Conservation (phyloP, 1,140 invertebrate genomes). For the Hylaeus volcanicus region DNA sequence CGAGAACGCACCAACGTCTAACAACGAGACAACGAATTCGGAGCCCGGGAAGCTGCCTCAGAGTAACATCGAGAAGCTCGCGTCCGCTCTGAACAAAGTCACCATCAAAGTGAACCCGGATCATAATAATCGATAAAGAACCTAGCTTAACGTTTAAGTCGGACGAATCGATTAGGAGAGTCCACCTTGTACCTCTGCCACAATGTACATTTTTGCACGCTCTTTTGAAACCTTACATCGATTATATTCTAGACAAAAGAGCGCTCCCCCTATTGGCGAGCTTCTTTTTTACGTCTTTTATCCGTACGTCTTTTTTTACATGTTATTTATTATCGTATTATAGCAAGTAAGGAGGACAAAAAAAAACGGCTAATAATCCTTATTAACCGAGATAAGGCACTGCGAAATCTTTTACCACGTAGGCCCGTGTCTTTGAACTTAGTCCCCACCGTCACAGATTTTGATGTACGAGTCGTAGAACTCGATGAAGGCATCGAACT, state of each 20-base stretch:
- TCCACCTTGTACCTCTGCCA: constrained; percentile 56
- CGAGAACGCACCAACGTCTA: constrained; percentile 43
- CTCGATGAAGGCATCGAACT: constrained; percentile 56
- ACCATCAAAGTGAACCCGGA: constrained; percentile 79
- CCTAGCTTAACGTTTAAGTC: constrained; percentile 31
- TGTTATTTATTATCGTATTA: constrained; percentile 67
- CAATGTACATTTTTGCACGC: constrained; percentile 68
- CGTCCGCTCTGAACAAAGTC: constrained; percentile 75
- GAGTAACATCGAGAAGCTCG: constrained; percentile 75
- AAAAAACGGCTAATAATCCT: constrained; percentile 41
- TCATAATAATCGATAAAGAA: constrained; percentile 73
- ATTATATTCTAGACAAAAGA: constrained; percentile 50
- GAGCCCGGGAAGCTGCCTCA: constrained; percentile 59
- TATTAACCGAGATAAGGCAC: constrained; percentile 52
- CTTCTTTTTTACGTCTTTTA: constrained; percentile 58
- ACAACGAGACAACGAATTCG: constrained; percentile 57
- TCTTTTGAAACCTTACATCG: constrained; percentile 44
- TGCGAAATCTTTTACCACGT: constrained; percentile 59
- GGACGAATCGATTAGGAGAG: constrained; percentile 41
- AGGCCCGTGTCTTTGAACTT: constrained; percentile 47
- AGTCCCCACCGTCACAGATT: constrained; percentile 55
- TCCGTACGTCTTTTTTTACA: constrained; percentile 62
- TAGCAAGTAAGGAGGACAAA: constrained; percentile 43
- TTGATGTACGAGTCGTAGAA: constrained; percentile 49
- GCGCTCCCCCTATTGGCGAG: constrained; percentile 58